Percentiles rank a stretch among this genome's conserved stretches.
phyloP scores from a whole-genome alignment of 37 sponge, comb jelly and placozoan species.

The Eunapius fragilis region DNA sequence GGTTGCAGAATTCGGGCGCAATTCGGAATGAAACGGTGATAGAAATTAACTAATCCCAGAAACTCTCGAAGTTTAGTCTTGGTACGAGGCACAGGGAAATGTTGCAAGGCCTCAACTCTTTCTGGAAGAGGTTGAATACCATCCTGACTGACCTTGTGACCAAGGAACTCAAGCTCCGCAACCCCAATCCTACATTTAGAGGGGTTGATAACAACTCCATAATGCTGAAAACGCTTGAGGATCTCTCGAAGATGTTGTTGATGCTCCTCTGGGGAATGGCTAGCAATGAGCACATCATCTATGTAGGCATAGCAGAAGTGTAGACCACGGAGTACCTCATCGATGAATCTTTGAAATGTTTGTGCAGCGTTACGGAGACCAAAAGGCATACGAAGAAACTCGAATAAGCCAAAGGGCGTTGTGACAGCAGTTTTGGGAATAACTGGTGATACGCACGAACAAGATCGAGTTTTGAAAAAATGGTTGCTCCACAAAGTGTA shows the following conservation, averaged over 20 bases:
- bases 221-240: not conserved
- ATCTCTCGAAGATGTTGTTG: not conserved
- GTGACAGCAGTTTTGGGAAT: too few relatives aligned
- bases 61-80: conserved; percentile 42
- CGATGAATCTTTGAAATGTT: conserved; percentile 46
- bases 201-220: not conserved
- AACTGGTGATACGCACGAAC: too few relatives aligned
- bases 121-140: conserved; percentile 20
- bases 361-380: too few relatives aligned
- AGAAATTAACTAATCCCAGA: conserved; percentile 63
- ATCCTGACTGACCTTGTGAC: not conserved
- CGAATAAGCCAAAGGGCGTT: too few relatives aligned
- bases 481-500: too few relatives aligned
- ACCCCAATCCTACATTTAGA: conserved; percentile 5
- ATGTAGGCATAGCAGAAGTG: conserved; percentile 12
- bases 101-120: conserved; percentile 15
- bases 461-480: too few relatives aligned
- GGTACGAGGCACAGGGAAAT: conserved; percentile 31
- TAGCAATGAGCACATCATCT: conserved; percentile 19
- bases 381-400: too few relatives aligned
- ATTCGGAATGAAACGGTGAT: conserved; percentile 47
- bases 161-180: not conserved
- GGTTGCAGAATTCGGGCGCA: conserved; percentile 37
- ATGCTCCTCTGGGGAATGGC: conserved; percentile 46
- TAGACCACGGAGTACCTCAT: conserved; percentile 31